A percentile compares a stretch with the other conserved stretches of the same genome.
These are phyloP conservation scores for Pseudonaja textilis DNA, from an alignment of 2,113 vertebrate genomes.

Conservation along the genomic window DNA sequence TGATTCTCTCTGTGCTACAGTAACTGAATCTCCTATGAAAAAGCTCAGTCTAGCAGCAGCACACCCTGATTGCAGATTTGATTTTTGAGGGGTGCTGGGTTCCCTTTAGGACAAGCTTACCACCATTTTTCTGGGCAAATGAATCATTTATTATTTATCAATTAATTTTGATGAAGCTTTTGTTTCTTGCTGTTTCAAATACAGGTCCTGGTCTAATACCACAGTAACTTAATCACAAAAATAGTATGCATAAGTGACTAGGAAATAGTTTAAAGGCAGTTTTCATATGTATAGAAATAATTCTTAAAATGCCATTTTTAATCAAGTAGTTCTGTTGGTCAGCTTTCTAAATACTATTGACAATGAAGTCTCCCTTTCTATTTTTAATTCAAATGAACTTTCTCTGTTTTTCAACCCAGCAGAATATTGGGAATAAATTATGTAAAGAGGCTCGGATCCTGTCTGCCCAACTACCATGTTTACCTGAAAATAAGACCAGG, in stretches of 20 bases:
- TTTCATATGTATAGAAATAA: neutral
- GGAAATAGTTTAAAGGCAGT: neutral
- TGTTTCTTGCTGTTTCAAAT: neutral
- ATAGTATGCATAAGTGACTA: neutral
- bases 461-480: too few species aligned
- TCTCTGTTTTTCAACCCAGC: too few species aligned
- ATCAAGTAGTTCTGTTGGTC: neutral
- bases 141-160: neutral
- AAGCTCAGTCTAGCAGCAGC: neutral
- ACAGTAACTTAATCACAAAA: neutral
- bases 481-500: too few species aligned
- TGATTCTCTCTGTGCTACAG: neutral
- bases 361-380: neutral
- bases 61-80: neutral
- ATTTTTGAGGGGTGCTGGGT: neutral
- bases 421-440: too few species aligned
- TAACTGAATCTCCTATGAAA: neutral
- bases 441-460: too few species aligned
- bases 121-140: neutral
- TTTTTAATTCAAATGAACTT: too few species aligned
- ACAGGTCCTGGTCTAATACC: neutral
- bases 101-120: neutral
- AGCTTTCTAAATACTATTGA: neutral
- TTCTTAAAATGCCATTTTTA: neutral
- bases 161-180: neutral